Base-by-base conservation (phyloP, 2,113 vertebrate species). In the Ophiodon elongatus region DNA sequence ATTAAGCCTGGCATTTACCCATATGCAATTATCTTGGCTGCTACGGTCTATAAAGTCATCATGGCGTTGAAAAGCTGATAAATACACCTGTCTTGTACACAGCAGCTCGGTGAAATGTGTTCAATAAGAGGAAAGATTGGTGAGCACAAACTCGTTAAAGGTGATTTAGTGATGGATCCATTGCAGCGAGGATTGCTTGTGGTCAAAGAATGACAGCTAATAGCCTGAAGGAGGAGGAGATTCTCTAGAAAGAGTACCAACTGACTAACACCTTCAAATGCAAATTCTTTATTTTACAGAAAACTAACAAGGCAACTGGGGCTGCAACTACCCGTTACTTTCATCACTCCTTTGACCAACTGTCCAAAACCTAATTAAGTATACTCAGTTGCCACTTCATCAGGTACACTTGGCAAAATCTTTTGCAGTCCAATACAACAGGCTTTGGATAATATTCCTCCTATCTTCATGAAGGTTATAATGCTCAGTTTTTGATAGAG, bases 131-230 rank as follows among this genome's bases (percentile, higher is more conserved):
- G 15, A 77, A 54, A 27, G n/a, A 73, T 76, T 52, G 0, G 83
- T 31, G 78, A 86, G 52, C 80, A 67, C 23, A 43, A 68, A 69
- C 68, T 90, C 59, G 2, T 92, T 91, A 77, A 27, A 62, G 60
- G 1, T 85, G 85, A 94, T 90, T 90, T 90, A 88, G 73, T 76
- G 73, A 82, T 14, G 57, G 88, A 85, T 88, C 67, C n/a, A 50
- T 83, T 35, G 85, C 79, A 82, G 39, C 21, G 6, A 21, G 17
- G 67, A 43, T 9, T 65, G 52, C 60, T 56, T 29, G 52, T 13
- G 25, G 41, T 39, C 47, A 5, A 59, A 69, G n/a, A 73, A 33
- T 62, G 71, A 75, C 75, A 74, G 65, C 25, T 19, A 54, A 66
- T 37, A 31, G 9, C 13, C 8, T 19, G 35, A 72, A 21, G n/a